Base-by-base conservation (phyloP, 1,140 invertebrate genomes). In the Eufriesea mexicana region DNA sequence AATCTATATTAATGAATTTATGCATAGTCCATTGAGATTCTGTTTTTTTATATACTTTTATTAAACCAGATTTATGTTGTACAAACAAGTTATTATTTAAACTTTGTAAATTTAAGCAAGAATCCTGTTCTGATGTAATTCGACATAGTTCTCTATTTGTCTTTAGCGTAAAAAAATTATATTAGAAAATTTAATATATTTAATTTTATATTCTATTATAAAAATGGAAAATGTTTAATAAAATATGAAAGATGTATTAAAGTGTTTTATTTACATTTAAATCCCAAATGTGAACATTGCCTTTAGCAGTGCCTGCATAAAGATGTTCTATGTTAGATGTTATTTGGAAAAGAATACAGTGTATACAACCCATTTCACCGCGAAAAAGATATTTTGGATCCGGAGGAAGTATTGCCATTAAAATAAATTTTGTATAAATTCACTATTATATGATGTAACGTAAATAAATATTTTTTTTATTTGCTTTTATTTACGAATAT, bases 201-300 rank as follows among this genome's bases (percentile, higher is more conserved):
- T 28, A 28, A n/a, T 62, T 20, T 59, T n/a, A 28, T 25, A 14
- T 16, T 18, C 28, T 35, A 62, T 16, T 49, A 49, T 49, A 10
- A 6, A 64, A 9, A 42, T 64, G 1, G 42, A 42, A 64, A 20
- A 42, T 4, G 20, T 45, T 57, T 45, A 28, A 47, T 28, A 1
- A 67, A 25, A 10, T 45, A 4, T 42, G 49, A 66, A 45, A 57
- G 47, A 72, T 45, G 35, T 78, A 47, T 61, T 20, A 66, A 51
- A 73, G 68, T 49, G 23, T 59, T 88, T 70, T 86, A 83, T 81
- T 92, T 94, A 97, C 96, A 94, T 96, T 95, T 91, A 97, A 94
- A 93, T 96, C 96, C 96, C 96, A 97, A 91, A 96, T 95, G 93
- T 96, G 96, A 87, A 97, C 95, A 90, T 94, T 95, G 83, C 96